phyloP scores from a whole-genome alignment of 35 echinoderm and acorn worm species.

The Ophioderma brevispina region DNA sequence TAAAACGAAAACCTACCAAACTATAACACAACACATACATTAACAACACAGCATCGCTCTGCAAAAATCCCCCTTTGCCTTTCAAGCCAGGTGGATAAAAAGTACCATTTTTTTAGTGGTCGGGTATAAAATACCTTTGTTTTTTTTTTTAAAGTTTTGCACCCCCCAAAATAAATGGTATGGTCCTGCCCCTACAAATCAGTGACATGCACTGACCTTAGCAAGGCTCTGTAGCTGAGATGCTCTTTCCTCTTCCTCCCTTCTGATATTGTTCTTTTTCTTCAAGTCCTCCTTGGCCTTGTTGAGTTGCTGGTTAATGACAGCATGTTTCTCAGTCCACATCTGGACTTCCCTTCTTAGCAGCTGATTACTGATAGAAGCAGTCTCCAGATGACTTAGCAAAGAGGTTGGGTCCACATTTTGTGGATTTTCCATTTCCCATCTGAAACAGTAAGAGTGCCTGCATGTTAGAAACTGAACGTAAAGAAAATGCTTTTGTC shows the following conservation, averaged over 20 bases:
- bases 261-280: not conserved
- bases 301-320: not conserved
- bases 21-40: too few species aligned
- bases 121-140: too few species aligned
- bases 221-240: not conserved
- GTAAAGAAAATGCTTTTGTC: not conserved
- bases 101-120: too few species aligned
- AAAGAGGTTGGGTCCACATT: slow-evolving; percentile 21
- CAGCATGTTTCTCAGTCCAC: not conserved
- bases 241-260: not conserved
- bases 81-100: too few species aligned
- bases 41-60: too few species aligned
- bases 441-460: slow-evolving; percentile 2
- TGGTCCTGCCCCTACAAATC: too few species aligned
- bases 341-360: slow-evolving; percentile 45
- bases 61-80: too few species aligned
- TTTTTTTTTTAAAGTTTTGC: too few species aligned
- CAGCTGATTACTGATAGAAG: slow-evolving; percentile 67
- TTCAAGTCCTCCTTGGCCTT: not conserved
- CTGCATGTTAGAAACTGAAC: too few species aligned
- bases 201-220: too few species aligned
- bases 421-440: slow-evolving; percentile 21
- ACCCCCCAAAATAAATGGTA: too few species aligned
- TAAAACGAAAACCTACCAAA: too few species aligned
- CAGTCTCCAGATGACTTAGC: slow-evolving; percentile 48